Conservation (phyloP, 2,888 invertebrate genomes). For the Periphyllus acericola region DNA sequence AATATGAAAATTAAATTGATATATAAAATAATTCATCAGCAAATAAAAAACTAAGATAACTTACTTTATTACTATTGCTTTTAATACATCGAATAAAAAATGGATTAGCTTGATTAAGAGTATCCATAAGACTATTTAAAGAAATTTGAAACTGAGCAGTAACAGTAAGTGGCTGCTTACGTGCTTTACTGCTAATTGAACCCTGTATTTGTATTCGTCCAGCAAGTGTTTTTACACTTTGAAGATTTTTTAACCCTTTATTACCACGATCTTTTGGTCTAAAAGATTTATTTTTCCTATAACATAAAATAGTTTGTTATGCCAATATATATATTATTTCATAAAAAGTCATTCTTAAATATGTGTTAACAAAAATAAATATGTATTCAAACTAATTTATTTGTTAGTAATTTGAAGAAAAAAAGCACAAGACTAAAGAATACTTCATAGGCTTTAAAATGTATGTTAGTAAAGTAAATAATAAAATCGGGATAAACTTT, state of each 20-base stretch:
- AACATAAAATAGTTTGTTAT: constrained; percentile 65
- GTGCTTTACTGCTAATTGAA: constrained; percentile 71
- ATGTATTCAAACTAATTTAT: constrained; percentile 36
- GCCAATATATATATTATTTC: constrained; percentile 30
- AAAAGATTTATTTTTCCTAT: constrained; percentile 92
- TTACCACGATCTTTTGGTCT: constrained; percentile 86
- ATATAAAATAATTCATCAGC: neutral
- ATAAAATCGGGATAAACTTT: neutral
- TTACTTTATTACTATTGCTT: constrained; percentile 88
- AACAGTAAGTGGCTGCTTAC: constrained; percentile 91
- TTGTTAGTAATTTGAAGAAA: neutral
- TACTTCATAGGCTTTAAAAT: neutral
- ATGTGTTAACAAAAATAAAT: neutral
- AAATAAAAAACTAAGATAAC: neutral
- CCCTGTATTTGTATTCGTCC: constrained; percentile 73
- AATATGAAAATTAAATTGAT: constrained; percentile 12
- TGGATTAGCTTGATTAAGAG: constrained; percentile 87
- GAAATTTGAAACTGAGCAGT: constrained; percentile 96
- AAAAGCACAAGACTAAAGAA: constrained; percentile 16
- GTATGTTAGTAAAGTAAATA: neutral
- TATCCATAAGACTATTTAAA: constrained; percentile 90
- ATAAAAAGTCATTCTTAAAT: constrained; percentile 30
- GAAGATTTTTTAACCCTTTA: constrained; percentile 88
- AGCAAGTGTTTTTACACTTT: constrained; percentile 90
- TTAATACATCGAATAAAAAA: constrained; percentile 93